Evolutionary conservation across 1,140 invertebrate genomes (phyloP).

Genomic region (Pomacea maculata): DNA sequence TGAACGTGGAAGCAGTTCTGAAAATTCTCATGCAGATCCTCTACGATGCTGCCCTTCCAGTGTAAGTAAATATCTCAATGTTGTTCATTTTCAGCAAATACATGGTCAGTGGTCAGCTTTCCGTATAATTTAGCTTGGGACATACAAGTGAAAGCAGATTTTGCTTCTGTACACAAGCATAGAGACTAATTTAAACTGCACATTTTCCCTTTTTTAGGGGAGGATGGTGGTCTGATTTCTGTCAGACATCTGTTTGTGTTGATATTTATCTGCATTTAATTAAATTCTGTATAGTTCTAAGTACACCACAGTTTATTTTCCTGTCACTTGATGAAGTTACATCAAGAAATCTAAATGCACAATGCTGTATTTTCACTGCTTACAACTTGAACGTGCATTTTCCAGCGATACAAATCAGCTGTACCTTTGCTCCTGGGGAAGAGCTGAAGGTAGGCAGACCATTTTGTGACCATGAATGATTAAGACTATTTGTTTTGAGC

Average conservation of each 20-base stretch:
- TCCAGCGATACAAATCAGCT: slow-evolving; percentile 54
- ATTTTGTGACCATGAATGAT: neutral
- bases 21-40: slow-evolving; percentile 85
- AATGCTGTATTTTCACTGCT: neutral
- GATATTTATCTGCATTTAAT: neutral
- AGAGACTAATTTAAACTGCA: too few species aligned
- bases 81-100: slow-evolving; percentile 20
- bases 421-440: slow-evolving; percentile 58
- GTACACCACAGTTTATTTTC: too few species aligned
- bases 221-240: neutral
- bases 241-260: neutral
- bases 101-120: neutral
- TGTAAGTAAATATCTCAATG: slow-evolving; percentile 36
- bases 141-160: too few species aligned
- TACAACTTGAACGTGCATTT: slow-evolving; percentile 12
- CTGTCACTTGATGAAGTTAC: neutral
- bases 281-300: too few species aligned
- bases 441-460: slow-evolving; percentile 53
- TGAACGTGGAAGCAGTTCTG: slow-evolving; percentile 84
- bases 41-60: slow-evolving; percentile 75
- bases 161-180: too few species aligned
- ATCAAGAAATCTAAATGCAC: too few species aligned
- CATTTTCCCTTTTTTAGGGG: neutral
- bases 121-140: too few species aligned
- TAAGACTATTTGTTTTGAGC: too few species aligned